phyloP scores from a whole-genome alignment of 2,888 invertebrate genomes.

The Acrobasis suavella region DNA sequence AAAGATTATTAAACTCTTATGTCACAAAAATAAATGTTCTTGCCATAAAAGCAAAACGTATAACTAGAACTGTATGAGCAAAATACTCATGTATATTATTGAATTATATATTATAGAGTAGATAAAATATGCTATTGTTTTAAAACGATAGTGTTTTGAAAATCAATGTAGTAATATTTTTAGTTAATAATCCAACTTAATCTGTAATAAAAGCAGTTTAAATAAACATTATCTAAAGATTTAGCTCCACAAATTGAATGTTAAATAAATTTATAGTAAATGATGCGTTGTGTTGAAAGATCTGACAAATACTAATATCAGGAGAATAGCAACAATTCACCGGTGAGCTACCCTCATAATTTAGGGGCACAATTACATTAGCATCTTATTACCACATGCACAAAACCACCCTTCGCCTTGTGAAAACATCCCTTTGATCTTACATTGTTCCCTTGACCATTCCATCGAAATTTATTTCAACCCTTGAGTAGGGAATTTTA shows the following conservation, averaged over 20 bases:
- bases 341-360: conserved; percentile 50
- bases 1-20: too few species aligned
- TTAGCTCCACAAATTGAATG: conserved; percentile 2
- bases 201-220: too few species aligned
- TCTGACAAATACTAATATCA: conserved; percentile 49
- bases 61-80: too few species aligned
- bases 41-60: too few species aligned
- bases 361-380: conserved; percentile 60
- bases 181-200: too few species aligned
- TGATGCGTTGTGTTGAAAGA: conserved; percentile 29
- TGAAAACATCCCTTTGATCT: conserved; percentile 68
- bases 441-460: conserved; percentile 67
- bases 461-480: conserved; percentile 57
- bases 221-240: neutral
- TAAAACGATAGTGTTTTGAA: too few species aligned
- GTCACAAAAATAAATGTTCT: too few species aligned
- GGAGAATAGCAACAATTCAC: conserved; percentile 39
- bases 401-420: conserved; percentile 55
- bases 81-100: too few species aligned
- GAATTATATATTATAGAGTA: too few species aligned
- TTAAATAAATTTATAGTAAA: conserved; percentile 6
- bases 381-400: conserved; percentile 58
- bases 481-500: conserved; percentile 59
- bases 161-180: too few species aligned
- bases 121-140: too few species aligned